phyloP scores from a whole-genome alignment of 2,888 invertebrate species.

The Resseliella maxima region DNA sequence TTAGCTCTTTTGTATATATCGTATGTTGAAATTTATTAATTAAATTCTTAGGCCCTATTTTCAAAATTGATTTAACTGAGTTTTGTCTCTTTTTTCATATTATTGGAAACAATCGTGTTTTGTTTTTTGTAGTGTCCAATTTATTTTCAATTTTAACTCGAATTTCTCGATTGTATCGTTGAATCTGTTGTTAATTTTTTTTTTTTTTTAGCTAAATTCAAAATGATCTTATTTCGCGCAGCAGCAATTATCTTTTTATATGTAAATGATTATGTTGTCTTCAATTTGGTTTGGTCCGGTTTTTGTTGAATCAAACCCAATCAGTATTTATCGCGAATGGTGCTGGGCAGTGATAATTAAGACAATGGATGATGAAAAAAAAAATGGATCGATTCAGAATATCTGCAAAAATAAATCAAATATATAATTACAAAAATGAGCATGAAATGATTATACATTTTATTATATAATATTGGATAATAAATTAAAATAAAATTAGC shows the following conservation, averaged over 20 bases:
- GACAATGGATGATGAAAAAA: not conserved
- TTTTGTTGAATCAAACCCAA: not conserved
- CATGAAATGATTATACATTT: not conserved
- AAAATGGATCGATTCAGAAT: not conserved
- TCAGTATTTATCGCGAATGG: not conserved
- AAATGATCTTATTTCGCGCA: too few species aligned
- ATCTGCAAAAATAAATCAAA: not conserved
- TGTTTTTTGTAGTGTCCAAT: not conserved
- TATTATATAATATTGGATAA: not conserved
- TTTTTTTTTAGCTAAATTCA: not conserved
- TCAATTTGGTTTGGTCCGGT: not conserved
- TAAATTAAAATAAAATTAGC: not conserved
- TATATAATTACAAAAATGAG: not conserved
- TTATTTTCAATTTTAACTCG: too few species aligned
- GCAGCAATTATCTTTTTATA: too few species aligned
- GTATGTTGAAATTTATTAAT: not conserved
- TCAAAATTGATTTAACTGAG: not conserved
- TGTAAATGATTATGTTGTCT: too few species aligned
- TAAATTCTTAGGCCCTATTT: constrained; percentile 7
- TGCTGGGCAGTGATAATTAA: not conserved
- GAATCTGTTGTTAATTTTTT: not conserved
- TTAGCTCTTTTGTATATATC: not conserved
- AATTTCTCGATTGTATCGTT: too few species aligned
- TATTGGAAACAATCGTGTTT: not conserved
- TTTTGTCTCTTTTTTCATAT: not conserved